These are phyloP conservation scores for Neoseiulus cucumeris DNA, from an alignment of 1,140 invertebrate species.

Conservation along the genomic window DNA sequence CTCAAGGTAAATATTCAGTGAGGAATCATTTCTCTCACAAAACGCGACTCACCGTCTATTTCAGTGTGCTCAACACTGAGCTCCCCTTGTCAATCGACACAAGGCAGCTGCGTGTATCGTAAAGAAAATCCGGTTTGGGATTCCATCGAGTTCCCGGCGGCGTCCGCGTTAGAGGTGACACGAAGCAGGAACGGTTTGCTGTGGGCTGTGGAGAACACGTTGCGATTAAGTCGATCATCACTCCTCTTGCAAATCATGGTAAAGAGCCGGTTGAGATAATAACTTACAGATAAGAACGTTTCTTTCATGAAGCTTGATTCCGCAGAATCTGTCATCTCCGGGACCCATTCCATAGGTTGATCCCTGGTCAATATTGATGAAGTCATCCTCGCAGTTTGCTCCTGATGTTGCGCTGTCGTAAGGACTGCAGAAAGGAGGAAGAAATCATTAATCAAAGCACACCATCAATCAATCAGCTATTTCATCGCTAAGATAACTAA, in stretches of 20 bases:
- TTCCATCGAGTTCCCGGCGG: conserved; percentile 18
- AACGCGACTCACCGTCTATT: no score
- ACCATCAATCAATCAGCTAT: no score
- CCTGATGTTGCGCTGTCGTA: conserved; percentile 26
- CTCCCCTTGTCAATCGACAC: conserved; percentile 18
- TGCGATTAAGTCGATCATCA: no score
- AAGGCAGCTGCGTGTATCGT: conserved; percentile 20
- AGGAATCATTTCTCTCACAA: no score
- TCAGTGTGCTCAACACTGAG: not conserved
- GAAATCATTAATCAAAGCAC: not conserved
- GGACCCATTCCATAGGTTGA: conserved; percentile 19
- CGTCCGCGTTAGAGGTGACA: conserved; percentile 19
- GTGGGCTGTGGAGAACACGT: conserved; percentile 18
- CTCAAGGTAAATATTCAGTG: no score
- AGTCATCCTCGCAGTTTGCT: conserved; percentile 61
- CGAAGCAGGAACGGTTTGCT: conserved; percentile 22
- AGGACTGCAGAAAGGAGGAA: not conserved
- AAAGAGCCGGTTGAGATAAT: no score
- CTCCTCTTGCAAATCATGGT: no score
- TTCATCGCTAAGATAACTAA: no score
- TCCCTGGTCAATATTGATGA: conserved; percentile 63
- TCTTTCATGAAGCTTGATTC: conserved; percentile 18
- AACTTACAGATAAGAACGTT: conserved; percentile 22
- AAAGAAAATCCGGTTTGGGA: conserved; percentile 21
- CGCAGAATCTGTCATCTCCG: conserved; percentile 22